A percentile compares a stretch with the other conserved stretches of the same genome.
Evolutionary conservation across 2,797 vertebrate genomes (phyloP).

Genomic region (Hephaestus fuliginosus): DNA sequence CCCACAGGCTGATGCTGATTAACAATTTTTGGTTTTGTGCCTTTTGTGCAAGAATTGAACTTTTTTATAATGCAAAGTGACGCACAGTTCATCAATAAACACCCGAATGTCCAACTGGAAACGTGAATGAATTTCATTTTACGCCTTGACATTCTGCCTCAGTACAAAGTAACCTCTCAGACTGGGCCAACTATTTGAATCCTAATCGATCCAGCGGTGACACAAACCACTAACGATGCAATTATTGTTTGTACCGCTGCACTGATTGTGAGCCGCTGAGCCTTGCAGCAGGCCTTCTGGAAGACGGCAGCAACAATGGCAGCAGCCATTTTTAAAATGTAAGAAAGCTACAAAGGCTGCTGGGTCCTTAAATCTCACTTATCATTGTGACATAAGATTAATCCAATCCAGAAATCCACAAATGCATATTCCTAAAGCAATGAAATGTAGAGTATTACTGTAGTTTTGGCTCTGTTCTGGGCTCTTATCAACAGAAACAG

Average conservation of each 20-base stretch:
- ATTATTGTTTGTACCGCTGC: background rate
- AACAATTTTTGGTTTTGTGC: background rate
- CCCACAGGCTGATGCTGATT: background rate
- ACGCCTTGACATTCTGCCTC: background rate
- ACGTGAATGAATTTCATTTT: background rate
- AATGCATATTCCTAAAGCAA: background rate
- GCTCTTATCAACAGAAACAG: constrained; percentile 22
- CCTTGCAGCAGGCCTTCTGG: constrained; percentile 22
- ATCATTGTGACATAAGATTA: too few relatives aligned
- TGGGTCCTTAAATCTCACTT: background rate
- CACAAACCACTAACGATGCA: constrained; percentile 21
- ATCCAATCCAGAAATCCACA: too few relatives aligned
- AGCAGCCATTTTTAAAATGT: background rate
- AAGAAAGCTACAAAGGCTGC: background rate
- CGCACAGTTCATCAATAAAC: background rate
- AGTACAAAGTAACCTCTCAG: background rate
- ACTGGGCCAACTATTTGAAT: constrained; percentile 5
- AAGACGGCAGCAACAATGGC: constrained; percentile 3
- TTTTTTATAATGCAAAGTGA: background rate
- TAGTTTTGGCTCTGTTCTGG: background rate
- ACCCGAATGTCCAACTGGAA: constrained; percentile 7
- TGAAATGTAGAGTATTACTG: background rate
- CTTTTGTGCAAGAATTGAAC: background rate
- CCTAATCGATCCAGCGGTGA: constrained; percentile 15
- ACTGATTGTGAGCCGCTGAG: constrained; percentile 9